Base-by-base conservation (phyloP, 1,140 invertebrate species). In the Steinernema feltiae region DNA sequence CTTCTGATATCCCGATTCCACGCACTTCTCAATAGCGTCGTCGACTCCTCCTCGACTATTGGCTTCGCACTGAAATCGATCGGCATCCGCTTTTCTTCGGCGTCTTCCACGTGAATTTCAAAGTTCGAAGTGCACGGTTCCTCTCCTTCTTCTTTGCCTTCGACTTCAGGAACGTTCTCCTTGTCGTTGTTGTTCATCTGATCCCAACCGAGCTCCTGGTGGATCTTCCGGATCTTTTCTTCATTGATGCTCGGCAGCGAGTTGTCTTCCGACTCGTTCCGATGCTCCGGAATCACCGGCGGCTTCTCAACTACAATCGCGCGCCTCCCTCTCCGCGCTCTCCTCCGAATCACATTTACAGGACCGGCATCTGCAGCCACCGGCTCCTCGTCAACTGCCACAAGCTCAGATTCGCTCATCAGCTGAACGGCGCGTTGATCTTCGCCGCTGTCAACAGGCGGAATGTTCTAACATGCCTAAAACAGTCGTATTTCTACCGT, bases 201-300 rank as follows among this genome's bases (percentile, higher is more conserved):
- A n/a, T n/a, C n/a, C 53, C 53, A 63, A 3, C 53, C 53, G 15
- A 63, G 53, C 15, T 3, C 53, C 15, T 15, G 7, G 53, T 63
- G 53, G 15, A 63, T 63, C 53, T 27, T 63, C 53, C 53, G 53
- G 24, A 63, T 63, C 24, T 63, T 63, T 27, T 63, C 53, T 27
- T 63, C 53, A 27, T 63, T 27, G 24, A 63, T 63, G 53, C 53
- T 63, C 2, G 53, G 53, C 3, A 63, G 24, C 12, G 53, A 63
- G 24, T 63, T 63, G 53, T 63, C 53, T 27, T 63, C 53, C 2
- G 53, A 63, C 24, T 63, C 53, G 53, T 63, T 63, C 24, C 53
- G 7, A 27, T 63, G 15, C 24, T 63, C 12, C 12, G 24, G 12
- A 21, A 63, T 63, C 3, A 27, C 12, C 24, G 53, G 53, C 12